Percentiles rank a stretch among this genome's conserved stretches.
phyloP scores from a whole-genome alignment of 1,140 invertebrate genomes.

The Diachasma alloeum region DNA sequence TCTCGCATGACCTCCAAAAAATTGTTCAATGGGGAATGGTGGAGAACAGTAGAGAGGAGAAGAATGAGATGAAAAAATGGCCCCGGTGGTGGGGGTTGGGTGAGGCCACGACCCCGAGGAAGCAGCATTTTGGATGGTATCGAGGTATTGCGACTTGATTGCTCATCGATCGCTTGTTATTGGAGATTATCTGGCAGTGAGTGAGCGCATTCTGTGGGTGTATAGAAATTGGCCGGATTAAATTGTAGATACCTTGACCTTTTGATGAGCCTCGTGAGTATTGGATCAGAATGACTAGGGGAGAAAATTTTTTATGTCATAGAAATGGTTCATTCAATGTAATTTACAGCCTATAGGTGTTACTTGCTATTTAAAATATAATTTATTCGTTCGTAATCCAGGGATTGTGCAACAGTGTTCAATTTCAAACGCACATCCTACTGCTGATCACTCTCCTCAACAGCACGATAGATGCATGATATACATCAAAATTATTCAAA shows the following conservation, averaged over 20 bases:
- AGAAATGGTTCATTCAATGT: not conserved
- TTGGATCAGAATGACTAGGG: not conserved
- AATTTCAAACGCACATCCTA: constrained; percentile 10
- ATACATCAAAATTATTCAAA: constrained; percentile 11
- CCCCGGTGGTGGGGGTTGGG: not conserved
- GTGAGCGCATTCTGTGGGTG: not conserved
- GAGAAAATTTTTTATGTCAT: not conserved
- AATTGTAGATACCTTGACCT: constrained; percentile 16
- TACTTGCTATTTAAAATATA: not conserved
- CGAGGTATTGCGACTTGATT: not conserved
- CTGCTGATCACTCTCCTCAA: not conserved
- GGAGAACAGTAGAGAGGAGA: not conserved
- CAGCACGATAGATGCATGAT: not conserved
- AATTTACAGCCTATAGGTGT: not conserved
- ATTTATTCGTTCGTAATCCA: not conserved
- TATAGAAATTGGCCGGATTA: not conserved
- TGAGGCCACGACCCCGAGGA: not conserved
- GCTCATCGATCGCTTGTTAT: constrained; percentile 11
- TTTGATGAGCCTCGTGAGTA: not conserved
- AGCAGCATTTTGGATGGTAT: not conserved
- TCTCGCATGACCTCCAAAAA: not conserved
- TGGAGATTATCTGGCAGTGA: not conserved
- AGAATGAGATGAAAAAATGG: not conserved
- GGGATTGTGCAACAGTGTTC: not conserved
- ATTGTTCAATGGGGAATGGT: not conserved